These are phyloP conservation scores for Acanthiza pusilla DNA, from an alignment of 2,797 vertebrate species.

Conservation along the genomic window DNA sequence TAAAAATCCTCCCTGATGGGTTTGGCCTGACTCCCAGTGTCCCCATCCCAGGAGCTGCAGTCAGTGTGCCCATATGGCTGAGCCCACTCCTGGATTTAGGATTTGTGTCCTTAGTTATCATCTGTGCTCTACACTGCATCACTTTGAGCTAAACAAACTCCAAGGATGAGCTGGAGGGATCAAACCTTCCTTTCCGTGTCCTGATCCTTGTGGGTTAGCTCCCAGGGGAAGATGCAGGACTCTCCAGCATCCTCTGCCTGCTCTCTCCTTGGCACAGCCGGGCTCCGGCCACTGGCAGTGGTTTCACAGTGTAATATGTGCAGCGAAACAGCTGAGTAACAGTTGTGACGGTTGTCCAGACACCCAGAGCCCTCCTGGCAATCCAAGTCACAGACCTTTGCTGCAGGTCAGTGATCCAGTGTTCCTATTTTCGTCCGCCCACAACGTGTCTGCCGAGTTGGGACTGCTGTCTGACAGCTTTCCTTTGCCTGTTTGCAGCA, in stretches of 20 bases:
- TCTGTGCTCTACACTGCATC: not conserved
- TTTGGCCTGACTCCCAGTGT: not conserved
- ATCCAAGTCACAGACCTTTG: slow-evolving; percentile 46
- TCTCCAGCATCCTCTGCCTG: not conserved
- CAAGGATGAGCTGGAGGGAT: not conserved
- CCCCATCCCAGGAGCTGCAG: not conserved
- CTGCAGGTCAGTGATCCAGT: slow-evolving; percentile 43
- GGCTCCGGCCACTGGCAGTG: not conserved
- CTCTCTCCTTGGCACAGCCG: not conserved
- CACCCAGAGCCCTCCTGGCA: slow-evolving; percentile 25
- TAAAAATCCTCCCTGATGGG: not conserved
- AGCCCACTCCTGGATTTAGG: not conserved
- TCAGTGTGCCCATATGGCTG: not conserved
- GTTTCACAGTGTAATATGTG: slow-evolving; percentile 3
- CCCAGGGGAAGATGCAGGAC: not conserved
- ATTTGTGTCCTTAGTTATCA: not conserved
- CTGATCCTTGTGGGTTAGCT: not conserved
- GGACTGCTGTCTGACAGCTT: slow-evolving; percentile 22
- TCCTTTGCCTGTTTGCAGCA: not conserved
- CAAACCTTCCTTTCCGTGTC: not conserved
- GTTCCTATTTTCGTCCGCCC: slow-evolving; percentile 54
- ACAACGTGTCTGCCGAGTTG: not conserved
- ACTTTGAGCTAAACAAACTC: not conserved
- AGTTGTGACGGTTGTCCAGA: slow-evolving; percentile 46
- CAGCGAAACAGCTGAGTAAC: slow-evolving; percentile 56